These are phyloP conservation scores for Parazoanthus darwini DNA, from an alignment of 92 coral and sea anemone species.

Conservation along the genomic window DNA sequence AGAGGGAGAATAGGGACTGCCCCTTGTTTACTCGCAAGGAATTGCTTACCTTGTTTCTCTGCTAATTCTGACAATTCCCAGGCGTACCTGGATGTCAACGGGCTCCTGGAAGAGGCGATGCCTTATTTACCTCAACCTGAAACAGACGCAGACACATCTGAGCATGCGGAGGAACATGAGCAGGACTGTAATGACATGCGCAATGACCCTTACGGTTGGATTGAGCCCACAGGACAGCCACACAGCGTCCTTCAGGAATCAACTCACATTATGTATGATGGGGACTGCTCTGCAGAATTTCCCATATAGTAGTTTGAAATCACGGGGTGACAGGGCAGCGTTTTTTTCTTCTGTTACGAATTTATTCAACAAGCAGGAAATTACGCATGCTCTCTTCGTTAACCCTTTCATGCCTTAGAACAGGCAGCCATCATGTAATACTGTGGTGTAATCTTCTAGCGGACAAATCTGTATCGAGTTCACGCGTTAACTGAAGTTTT, in stretches of 20 bases:
- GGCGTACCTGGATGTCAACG: conserved; percentile 51
- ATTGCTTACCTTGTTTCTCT: too few species aligned
- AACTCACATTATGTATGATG: conserved; percentile 22
- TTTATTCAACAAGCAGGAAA: background rate
- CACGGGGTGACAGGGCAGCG: background rate
- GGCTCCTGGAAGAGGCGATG: conserved; percentile 46
- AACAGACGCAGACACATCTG: conserved; percentile 26
- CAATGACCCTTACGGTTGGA: conserved; percentile 26
- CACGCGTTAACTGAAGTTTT: too few species aligned
- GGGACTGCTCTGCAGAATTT: conserved; percentile 9
- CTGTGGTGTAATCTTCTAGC: too few species aligned
- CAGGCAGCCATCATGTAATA: too few species aligned
- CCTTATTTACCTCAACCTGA: conserved; percentile 62
- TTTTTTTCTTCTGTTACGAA: too few species aligned
- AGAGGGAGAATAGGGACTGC: too few species aligned
- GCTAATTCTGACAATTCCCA: background rate
- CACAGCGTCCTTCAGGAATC: conserved; percentile 27
- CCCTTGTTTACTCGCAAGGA: too few species aligned
- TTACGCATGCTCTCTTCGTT: background rate
- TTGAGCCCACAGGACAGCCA: conserved; percentile 26
- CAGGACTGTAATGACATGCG: conserved; percentile 28
- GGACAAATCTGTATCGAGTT: too few species aligned
- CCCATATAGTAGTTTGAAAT: background rate
- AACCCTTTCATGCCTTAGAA: background rate
- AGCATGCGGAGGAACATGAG: conserved; percentile 5